These are phyloP conservation scores for Procavia capensis DNA, from an alignment of 2,113 vertebrate species.

Conservation along the genomic window DNA sequence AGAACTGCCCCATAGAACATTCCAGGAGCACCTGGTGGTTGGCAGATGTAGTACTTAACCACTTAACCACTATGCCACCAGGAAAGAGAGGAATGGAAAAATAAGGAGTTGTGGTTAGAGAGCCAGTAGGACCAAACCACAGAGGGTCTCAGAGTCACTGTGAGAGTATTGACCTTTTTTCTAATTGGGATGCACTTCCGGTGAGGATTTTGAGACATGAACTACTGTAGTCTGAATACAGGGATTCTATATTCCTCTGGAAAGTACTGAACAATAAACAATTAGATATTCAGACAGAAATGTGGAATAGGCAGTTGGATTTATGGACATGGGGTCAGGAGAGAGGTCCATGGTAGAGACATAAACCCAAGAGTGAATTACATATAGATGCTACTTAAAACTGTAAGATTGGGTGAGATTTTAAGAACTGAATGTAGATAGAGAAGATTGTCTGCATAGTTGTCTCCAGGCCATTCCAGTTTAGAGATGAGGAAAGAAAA, in stretches of 20 bases:
- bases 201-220: background rate
- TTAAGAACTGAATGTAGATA: background rate
- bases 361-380: background rate
- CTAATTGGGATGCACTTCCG: background rate
- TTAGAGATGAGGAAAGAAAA: background rate
- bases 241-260: too few species aligned
- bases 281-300: background rate
- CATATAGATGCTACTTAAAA: background rate
- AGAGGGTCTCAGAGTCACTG: background rate
- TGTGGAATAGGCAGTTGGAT: background rate
- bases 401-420: too few species aligned
- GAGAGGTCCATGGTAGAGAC: background rate
- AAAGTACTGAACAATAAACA: background rate
- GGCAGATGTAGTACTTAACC: too few species aligned
- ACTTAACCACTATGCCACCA: too few species aligned
- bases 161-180: too few species aligned
- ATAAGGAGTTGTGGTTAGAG: background rate
- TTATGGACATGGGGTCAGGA: background rate
- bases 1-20: too few species aligned
- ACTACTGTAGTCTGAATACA: background rate
- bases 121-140: fast-evolving
- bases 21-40: too few species aligned
- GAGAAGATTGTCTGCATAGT: background rate
- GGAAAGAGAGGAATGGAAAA: background rate
- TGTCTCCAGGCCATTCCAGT: background rate